Evolutionary conservation across 2,888 invertebrate species (phyloP).

Genomic region (Athrips mouffetella): DNA sequence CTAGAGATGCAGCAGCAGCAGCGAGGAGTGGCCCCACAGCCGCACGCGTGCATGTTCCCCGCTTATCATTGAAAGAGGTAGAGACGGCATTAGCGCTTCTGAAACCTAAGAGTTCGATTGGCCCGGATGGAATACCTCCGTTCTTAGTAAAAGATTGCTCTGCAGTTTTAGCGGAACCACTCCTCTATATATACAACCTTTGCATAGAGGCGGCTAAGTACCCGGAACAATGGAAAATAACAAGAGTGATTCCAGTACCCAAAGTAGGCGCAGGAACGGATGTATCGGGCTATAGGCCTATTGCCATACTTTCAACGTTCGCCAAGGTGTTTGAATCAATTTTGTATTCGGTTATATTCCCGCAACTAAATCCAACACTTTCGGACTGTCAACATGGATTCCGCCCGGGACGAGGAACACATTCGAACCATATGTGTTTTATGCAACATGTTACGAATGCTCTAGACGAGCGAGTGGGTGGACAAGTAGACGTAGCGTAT

Average conservation of each 20-base stretch:
- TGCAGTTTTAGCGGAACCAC: neutral
- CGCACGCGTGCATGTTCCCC: neutral
- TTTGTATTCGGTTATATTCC: neutral
- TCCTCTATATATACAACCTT: neutral
- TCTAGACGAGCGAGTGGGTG: no score
- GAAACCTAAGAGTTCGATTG: neutral
- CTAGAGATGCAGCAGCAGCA: neutral
- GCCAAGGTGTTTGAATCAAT: neutral
- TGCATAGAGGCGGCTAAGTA: neutral
- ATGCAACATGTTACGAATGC: neutral
- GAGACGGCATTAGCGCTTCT: neutral
- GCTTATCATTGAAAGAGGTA: neutral
- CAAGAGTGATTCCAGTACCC: neutral
- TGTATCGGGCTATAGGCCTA: neutral
- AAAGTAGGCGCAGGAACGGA: neutral
- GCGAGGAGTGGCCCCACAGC: neutral
- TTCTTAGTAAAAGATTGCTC: neutral
- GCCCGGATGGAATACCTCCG: neutral
- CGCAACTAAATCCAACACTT: neutral
- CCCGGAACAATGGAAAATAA: neutral
- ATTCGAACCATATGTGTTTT: neutral
- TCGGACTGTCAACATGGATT: neutral
- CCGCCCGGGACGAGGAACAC: neutral
- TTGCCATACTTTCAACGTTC: neutral
- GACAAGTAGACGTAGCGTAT: neutral